Percentiles rank a stretch among this genome's conserved stretches.
Evolutionary conservation across 2,888 invertebrate genomes (phyloP).

Genomic region (Orthosia incerta): DNA sequence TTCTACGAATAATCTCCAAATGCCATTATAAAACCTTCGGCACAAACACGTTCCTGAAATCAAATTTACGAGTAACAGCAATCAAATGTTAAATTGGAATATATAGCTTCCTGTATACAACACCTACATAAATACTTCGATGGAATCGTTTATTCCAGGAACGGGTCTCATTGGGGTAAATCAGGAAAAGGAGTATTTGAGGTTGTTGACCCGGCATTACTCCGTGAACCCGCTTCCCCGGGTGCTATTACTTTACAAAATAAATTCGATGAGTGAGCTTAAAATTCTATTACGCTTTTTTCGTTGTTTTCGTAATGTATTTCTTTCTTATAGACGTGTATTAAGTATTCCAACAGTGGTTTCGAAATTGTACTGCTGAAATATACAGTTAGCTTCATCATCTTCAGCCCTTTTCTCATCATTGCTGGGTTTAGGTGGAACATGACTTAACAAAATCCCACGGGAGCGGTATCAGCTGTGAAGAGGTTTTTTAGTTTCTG

Average conservation of each 20-base stretch:
- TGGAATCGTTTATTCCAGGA: constrained; percentile 30
- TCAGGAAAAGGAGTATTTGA: constrained; percentile 43
- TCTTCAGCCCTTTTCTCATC: background rate
- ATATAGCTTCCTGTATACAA: constrained; percentile 19
- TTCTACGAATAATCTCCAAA: background rate
- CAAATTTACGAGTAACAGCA: background rate
- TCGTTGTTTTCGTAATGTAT: constrained; percentile 19
- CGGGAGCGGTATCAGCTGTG: background rate
- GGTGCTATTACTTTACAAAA: constrained; percentile 47
- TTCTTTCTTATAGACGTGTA: background rate
- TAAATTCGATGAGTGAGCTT: constrained; percentile 49
- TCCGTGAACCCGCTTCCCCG: constrained; percentile 14
- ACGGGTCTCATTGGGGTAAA: constrained; percentile 32
- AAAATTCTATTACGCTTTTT: constrained; percentile 44
- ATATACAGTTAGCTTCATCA: background rate
- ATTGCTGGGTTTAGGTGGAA: no score
- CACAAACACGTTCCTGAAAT: background rate
- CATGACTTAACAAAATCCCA: no score
- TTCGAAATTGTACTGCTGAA: background rate
- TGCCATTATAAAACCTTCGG: background rate
- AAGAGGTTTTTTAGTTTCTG: background rate
- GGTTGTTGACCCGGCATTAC: constrained; percentile 46
- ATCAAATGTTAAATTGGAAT: constrained; percentile 10
- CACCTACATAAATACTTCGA: constrained; percentile 13
- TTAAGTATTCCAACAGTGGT: background rate